phyloP scores from a whole-genome alignment of 2,113 vertebrate genomes.

The Ploceus nigricollis region DNA sequence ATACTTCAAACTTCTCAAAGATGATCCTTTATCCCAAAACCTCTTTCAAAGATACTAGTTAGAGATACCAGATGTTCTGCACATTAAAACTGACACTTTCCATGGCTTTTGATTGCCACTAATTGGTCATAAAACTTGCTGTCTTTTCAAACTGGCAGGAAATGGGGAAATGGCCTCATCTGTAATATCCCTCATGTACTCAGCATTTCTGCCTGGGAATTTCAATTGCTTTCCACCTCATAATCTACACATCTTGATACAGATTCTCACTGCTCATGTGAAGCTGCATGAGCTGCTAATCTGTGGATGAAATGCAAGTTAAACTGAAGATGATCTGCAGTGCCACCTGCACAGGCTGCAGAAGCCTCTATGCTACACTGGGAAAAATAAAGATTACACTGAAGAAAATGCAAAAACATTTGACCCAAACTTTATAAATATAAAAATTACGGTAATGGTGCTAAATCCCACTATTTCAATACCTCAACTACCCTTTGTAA shows the following conservation, averaged over 20 bases:
- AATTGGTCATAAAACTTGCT: background rate
- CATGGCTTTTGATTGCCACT: background rate
- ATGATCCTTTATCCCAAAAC: background rate
- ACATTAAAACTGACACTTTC: background rate
- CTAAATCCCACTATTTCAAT: background rate
- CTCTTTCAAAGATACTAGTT: background rate
- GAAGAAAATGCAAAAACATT: background rate
- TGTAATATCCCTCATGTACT: background rate
- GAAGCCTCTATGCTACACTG: background rate
- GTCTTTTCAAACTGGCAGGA: background rate
- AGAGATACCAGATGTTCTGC: background rate
- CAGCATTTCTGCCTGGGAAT: background rate
- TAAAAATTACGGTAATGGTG: background rate
- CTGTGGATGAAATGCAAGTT: background rate
- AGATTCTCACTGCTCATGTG: background rate
- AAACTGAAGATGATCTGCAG: background rate
- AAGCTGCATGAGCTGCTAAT: background rate
- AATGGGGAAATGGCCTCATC: background rate
- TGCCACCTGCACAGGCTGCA: background rate
- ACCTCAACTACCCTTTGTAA: background rate
- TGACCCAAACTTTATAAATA: background rate
- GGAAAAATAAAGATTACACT: background rate
- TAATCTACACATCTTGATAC: background rate
- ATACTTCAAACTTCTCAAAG: background rate
- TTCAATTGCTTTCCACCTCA: background rate